Conservation (phyloP, 1,140 invertebrate species). For the Drosophila aff. region DNA sequence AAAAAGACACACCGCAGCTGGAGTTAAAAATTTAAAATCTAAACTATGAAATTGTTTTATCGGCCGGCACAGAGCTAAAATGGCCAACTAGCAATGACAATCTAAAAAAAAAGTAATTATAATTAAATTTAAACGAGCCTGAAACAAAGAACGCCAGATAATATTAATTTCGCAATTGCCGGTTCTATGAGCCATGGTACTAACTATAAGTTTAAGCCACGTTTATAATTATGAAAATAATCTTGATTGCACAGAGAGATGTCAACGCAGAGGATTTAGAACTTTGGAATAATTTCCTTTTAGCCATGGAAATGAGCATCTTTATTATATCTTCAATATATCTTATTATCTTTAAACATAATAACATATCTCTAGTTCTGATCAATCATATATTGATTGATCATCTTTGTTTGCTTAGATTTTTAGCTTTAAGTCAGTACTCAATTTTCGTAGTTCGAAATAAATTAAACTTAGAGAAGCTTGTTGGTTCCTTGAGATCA, state of each 20-base stretch:
- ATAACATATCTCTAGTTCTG: background rate
- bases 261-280: too few relatives aligned
- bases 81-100: slow-evolving; percentile 42
- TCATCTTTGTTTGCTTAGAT: background rate
- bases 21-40: slow-evolving; percentile 35
- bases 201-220: background rate
- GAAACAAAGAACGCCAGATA: slow-evolving; percentile 27
- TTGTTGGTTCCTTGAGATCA: slow-evolving; percentile 6
- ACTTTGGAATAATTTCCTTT: background rate
- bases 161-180: slow-evolving; percentile 18
- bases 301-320: background rate
- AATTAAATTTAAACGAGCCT: slow-evolving; percentile 25
- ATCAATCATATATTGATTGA: background rate
- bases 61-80: slow-evolving; percentile 5
- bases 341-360: background rate
- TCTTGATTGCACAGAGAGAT: background rate
- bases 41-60: slow-evolving; percentile 60
- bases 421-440: background rate
- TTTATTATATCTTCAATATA: background rate
- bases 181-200: background rate
- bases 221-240: background rate
- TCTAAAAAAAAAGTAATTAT: slow-evolving; percentile 34
- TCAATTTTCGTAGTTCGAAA: too few relatives aligned
- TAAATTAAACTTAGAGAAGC: background rate
- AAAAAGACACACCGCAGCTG: slow-evolving; percentile 41